These are phyloP conservation scores for Anadara kagoshimensis DNA, from an alignment of 1,140 invertebrate genomes.

Conservation along the genomic window DNA sequence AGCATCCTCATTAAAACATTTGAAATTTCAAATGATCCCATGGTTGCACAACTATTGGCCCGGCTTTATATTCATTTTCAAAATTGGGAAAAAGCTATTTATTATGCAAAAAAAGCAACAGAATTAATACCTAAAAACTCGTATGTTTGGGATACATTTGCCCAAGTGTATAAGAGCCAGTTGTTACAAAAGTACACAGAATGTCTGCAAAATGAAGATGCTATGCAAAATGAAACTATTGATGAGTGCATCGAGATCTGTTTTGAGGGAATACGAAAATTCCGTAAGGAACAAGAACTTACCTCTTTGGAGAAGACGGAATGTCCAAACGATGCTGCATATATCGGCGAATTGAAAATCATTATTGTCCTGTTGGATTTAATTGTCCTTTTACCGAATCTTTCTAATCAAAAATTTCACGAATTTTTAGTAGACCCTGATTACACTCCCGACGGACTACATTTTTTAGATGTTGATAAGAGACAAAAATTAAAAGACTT, in stretches of 20 bases:
- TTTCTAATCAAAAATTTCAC: constrained; percentile 27
- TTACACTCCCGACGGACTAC: constrained; percentile 9
- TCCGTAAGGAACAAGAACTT: constrained; percentile 42
- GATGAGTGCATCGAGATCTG: constrained; percentile 30
- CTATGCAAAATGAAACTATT: neutral
- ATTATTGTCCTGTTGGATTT: constrained; percentile 34
- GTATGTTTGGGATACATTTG: constrained; percentile 54
- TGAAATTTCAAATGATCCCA: constrained; percentile 40
- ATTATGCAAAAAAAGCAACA: constrained; percentile 42
- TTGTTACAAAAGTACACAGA: constrained; percentile 31
- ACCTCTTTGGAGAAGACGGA: constrained; percentile 22
- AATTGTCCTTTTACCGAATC: constrained; percentile 8
- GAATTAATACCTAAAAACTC: constrained; percentile 45
- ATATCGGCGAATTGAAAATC: constrained; percentile 45
- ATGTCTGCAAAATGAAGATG: constrained; percentile 19
- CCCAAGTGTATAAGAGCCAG: constrained; percentile 44
- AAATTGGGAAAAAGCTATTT: constrained; percentile 47
- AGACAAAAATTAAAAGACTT: constrained; percentile 31
- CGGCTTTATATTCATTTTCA: constrained; percentile 42
- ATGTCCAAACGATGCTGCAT: constrained; percentile 41
- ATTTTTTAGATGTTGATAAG: constrained; percentile 17
- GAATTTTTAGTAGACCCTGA: constrained; percentile 34
- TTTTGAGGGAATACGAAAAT: constrained; percentile 29
- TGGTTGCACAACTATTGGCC: constrained; percentile 52
- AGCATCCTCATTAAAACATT: constrained; percentile 37